Percentiles rank a stretch among this genome's conserved stretches.
Evolutionary conservation across 2,113 vertebrate species (phyloP).

Genomic region (Cariama cristata): DNA sequence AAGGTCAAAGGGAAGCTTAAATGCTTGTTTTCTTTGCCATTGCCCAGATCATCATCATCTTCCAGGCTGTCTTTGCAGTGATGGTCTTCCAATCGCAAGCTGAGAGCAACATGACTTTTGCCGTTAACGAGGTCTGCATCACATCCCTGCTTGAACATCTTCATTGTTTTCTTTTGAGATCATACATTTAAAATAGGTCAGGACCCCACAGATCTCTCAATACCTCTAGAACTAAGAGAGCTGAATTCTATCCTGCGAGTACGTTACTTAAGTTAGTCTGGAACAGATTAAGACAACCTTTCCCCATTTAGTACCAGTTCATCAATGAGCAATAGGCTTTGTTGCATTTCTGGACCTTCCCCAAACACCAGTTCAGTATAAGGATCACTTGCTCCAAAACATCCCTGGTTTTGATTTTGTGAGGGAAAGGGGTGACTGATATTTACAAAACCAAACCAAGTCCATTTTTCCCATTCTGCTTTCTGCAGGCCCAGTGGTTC

Average conservation of each 20-base stretch:
- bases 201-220: background rate
- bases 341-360: background rate
- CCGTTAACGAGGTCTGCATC: rapidly evolving
- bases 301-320: background rate
- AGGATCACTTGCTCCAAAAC: background rate
- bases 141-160: background rate
- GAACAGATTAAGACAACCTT: background rate
- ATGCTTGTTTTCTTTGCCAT: background rate
- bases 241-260: rapidly evolving
- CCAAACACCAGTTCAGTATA: background rate
- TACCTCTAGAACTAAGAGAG: background rate
- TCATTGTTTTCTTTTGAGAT: background rate
- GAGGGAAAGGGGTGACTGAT: background rate
- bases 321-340: background rate
- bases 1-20: background rate
- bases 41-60: too few species aligned
- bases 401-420: constrained; percentile 19
- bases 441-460: constrained; percentile 4
- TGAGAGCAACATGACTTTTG: background rate
- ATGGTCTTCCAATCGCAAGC: background rate
- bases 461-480: background rate
- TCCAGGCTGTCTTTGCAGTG: background rate
- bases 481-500: background rate
- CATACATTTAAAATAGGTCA: rapidly evolving
- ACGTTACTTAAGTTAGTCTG: background rate